Conservation (phyloP, 2,888 invertebrate species). For the Crossocerus cetratus region DNA sequence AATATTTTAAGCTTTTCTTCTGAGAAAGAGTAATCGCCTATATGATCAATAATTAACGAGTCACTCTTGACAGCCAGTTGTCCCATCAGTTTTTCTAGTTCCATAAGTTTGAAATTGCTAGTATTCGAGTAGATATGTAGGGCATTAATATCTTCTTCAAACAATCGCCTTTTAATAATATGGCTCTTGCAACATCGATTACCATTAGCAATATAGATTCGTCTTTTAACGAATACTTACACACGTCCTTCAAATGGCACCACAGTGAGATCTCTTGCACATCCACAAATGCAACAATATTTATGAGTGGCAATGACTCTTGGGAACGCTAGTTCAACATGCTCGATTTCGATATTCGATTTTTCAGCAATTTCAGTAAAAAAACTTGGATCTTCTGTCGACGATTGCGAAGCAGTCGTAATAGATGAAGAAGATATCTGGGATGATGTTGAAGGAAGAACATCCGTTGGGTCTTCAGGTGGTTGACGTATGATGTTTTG, state of each 20-base stretch:
- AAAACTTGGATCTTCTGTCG: background rate
- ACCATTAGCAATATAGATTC: constrained; percentile 12
- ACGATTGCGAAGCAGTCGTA: background rate
- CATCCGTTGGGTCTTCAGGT: background rate
- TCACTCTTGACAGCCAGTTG: background rate
- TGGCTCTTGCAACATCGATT: constrained; percentile 20
- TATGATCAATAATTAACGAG: background rate
- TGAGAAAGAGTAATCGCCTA: background rate
- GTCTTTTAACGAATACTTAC: background rate
- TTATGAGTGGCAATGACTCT: constrained; percentile 9
- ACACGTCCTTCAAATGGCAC: background rate
- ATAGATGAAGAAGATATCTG: background rate
- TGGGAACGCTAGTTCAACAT: background rate
- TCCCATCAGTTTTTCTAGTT: background rate
- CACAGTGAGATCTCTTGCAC: background rate
- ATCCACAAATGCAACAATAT: constrained; percentile 13
- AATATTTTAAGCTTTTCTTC: background rate
- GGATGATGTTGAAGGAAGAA: background rate
- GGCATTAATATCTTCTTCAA: background rate
- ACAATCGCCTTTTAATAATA: constrained; percentile 15
- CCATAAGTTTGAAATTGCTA: background rate
- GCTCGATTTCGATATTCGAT: background rate
- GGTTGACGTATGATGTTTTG: background rate
- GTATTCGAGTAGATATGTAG: constrained; percentile 1
- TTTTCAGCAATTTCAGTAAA: background rate